Percentiles rank a stretch among this genome's conserved stretches.
Evolutionary conservation across 2,797 vertebrate species (phyloP).

Genomic region (Lutjanus campechanus): DNA sequence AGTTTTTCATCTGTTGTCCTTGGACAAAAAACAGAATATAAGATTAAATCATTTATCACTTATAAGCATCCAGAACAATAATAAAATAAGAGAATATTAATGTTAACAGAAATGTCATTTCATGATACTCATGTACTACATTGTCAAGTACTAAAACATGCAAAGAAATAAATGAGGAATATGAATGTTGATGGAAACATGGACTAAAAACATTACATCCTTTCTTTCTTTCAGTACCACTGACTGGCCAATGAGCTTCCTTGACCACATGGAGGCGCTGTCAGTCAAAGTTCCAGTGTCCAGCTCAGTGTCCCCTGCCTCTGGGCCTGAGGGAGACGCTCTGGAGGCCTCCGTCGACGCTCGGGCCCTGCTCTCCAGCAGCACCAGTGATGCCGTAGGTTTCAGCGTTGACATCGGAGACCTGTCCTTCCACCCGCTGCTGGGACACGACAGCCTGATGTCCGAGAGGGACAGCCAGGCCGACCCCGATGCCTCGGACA

Average conservation of each 20-base stretch:
- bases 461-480: constrained; percentile 88
- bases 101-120: too few relatives aligned
- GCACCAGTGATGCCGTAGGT: constrained; percentile 53
- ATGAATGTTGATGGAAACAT: too few relatives aligned
- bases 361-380: constrained; percentile 55
- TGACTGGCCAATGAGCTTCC: constrained; percentile 95
- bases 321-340: constrained; percentile 29
- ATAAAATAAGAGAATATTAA: too few relatives aligned
- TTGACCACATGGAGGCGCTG: constrained; percentile 91
- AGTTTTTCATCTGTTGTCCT: too few relatives aligned
- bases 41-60: too few relatives aligned
- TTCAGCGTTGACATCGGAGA: constrained; percentile 53
- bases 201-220: background rate
- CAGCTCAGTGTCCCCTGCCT: constrained; percentile 82
- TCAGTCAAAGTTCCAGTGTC: constrained; percentile 93
- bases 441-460: constrained; percentile 90
- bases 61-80: too few relatives aligned
- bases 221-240: constrained; percentile 87
- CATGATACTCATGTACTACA: too few relatives aligned
- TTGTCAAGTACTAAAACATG: too few relatives aligned
- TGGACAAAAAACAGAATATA: too few relatives aligned
- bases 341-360: constrained; percentile 39
- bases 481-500: constrained; percentile 84
- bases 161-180: too few relatives aligned
- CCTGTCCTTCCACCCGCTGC: constrained; percentile 70